Base-by-base conservation (phyloP, 2,797 vertebrate species). In the Darevskia nairensis region DNA sequence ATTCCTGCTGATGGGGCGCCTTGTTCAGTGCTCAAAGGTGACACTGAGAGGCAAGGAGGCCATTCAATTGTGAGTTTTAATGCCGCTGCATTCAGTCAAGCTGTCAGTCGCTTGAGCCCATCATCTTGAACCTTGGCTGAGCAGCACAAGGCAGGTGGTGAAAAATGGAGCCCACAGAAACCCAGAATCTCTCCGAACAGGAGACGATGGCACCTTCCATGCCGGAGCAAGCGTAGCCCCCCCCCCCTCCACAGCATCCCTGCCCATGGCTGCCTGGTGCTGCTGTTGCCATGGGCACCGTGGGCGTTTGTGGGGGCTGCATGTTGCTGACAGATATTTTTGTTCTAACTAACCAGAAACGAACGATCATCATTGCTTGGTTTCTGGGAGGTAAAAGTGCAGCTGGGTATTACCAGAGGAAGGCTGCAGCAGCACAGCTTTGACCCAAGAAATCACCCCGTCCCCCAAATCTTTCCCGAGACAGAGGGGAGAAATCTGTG, bases 221-320 rank as follows among this genome's bases (percentile, higher is more conserved):
- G 50, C 83, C 84, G 6, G 64, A 86, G 75, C 59, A 55, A 25
- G 46, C 82, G 32, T 32, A 69, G 23, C 21, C 72, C 15, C 41
- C 35, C 1, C 75, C 64, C 59, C 15, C 77, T 10, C 85, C 82
- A 13, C 82, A 64, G 78, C 32, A 69, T 71, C 78, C 29, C 79
- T 85, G 79, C 89, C 86, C 82, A 88, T 78, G 79, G 7, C 86
- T 88, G 83, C 83, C 90, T 89, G 91, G 89, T 86, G 89, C 90
- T 85, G 93, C 91, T 8, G 93, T 94, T 94, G 92, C 93, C 91
- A 95, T 94, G 92, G 93, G 93, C 83, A 93, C 88, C n/a, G 91
- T 91, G 90, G 94, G 94, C 46, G 87, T 85, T 50, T 55, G 84
- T 75, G 89, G 84, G 91, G 93, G 92, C 80, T 25, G 89, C 23